phyloP scores from a whole-genome alignment of 2,888 invertebrate species.

The Megalurothrips usitatus region DNA sequence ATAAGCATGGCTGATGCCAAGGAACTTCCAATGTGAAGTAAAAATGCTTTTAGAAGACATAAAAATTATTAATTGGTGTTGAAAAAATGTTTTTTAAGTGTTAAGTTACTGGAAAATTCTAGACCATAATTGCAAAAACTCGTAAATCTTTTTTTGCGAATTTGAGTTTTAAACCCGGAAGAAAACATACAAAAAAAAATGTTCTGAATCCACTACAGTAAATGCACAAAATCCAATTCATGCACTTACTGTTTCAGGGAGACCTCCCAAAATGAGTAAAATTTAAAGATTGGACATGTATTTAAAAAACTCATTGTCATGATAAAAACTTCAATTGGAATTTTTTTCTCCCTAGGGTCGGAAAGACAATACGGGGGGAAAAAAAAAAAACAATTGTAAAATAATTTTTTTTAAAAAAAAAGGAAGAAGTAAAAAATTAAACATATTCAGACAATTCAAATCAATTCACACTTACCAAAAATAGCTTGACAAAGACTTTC shows the following conservation, averaged over 20 bases:
- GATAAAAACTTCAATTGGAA: slow-evolving; percentile 93
- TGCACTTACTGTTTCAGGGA: slow-evolving; percentile 37
- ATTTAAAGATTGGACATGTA: slow-evolving; percentile 58
- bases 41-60: background rate
- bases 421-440: slow-evolving; percentile 35
- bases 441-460: slow-evolving; percentile 16
- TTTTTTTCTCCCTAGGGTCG: slow-evolving; percentile 61
- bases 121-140: background rate
- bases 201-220: background rate
- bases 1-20: background rate
- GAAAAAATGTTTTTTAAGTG: background rate
- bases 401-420: background rate
- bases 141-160: background rate
- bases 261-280: slow-evolving; percentile 47
- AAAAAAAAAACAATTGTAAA: slow-evolving; percentile 9
- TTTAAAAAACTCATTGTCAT: slow-evolving; percentile 91
- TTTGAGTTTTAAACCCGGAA: background rate
- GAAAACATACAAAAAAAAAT: background rate
- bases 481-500: slow-evolving; percentile 74
- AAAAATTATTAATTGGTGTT: background rate
- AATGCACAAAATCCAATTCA: background rate
- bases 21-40: background rate
- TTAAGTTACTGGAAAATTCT: background rate
- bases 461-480: slow-evolving; percentile 46
- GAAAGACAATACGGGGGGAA: slow-evolving; percentile 56